phyloP scores from a whole-genome alignment of 1,140 invertebrate species.

The Bacillus rossius region DNA sequence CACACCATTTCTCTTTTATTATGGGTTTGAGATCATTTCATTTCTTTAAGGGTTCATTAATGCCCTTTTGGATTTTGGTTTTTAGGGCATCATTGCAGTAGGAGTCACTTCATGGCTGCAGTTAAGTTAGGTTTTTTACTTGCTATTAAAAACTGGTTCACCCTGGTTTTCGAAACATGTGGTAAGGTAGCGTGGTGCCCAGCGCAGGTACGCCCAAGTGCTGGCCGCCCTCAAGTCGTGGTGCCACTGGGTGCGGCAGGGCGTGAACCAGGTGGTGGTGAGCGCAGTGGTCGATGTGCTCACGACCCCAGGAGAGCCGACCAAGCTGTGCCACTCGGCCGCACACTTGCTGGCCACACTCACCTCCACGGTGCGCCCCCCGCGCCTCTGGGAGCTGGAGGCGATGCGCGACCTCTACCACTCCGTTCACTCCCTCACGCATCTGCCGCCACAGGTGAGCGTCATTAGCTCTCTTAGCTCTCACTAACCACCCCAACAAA shows the following conservation, averaged over 20 bases:
- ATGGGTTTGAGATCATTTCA: no score
- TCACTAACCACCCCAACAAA: not conserved
- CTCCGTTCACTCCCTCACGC: constrained; percentile 9
- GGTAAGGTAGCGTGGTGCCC: no score
- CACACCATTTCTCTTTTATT: no score
- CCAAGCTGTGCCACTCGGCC: constrained; percentile 52
- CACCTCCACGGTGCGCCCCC: constrained; percentile 50
- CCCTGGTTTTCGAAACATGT: no score
- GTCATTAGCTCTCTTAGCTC: not conserved
- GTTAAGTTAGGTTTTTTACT: no score
- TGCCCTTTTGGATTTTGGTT: no score
- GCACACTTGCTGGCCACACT: constrained; percentile 54
- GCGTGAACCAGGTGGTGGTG: constrained; percentile 13
- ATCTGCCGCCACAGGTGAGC: constrained; percentile 36
- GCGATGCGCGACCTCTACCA: constrained; percentile 8
- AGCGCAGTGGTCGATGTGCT: constrained; percentile 21
- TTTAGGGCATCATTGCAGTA: no score
- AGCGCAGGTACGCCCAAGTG: constrained; percentile 60
- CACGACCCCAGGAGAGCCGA: constrained; percentile 35
- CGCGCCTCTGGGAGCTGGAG: constrained; percentile 43
- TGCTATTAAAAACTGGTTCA: no score
- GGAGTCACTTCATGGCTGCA: no score
- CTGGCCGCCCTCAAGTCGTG: constrained; percentile 61
- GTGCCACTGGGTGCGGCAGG: constrained; percentile 52
- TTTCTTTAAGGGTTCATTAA: no score